Base-by-base conservation (phyloP, 2,888 invertebrate species). In the Spodoptera exigua region DNA sequence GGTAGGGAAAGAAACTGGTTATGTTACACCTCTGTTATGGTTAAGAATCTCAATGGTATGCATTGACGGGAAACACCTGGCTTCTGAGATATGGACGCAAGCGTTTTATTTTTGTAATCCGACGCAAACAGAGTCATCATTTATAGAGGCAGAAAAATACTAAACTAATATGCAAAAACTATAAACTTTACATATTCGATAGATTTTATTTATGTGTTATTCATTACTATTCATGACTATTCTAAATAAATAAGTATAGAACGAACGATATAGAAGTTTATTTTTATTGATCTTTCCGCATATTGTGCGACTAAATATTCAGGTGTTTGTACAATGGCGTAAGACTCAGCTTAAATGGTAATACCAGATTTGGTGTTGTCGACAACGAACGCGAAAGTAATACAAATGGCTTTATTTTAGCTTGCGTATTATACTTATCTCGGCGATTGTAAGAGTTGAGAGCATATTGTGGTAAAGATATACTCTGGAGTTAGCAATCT, bases 51-150 rank as follows among this genome's bases (percentile, higher is more conserved):
- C 40, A 68, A 72, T 74, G 55, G 61, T 58, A 59, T 67, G 59
- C 53, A 44, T 36, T 60, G 64, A 65, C 49, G 70, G 48, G 61
- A 58, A 58, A 53, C 77, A 69, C 74, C 74, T 76, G 77, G 60
- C 55, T 47, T 37, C 44, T 45, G 61, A 48, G 17, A 27, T 40
- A 39, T 43, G 18, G 17, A 34, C 17, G 27, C 27, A 7, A 36
- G 17, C 35, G 39, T 58, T 61, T 53, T 56, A 43, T 59, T 61
- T 36, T 55, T 67, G 44, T 46, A 41, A 44, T 13, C 18, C 27
- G 27, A 34, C 27, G 41, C 17, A 43, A 56, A 49, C 9, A 14
- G 16, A 45, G 41, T 32, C 27, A 36, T 44, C 27, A 27, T 27
- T 27, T 27, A 27, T 27, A 27, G 27, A 27, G 27, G 1, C 27